Percentiles rank a stretch among this genome's conserved stretches.
Conservation (phyloP, 2,113 vertebrate species). For the Aplodontia rufa region DNA sequence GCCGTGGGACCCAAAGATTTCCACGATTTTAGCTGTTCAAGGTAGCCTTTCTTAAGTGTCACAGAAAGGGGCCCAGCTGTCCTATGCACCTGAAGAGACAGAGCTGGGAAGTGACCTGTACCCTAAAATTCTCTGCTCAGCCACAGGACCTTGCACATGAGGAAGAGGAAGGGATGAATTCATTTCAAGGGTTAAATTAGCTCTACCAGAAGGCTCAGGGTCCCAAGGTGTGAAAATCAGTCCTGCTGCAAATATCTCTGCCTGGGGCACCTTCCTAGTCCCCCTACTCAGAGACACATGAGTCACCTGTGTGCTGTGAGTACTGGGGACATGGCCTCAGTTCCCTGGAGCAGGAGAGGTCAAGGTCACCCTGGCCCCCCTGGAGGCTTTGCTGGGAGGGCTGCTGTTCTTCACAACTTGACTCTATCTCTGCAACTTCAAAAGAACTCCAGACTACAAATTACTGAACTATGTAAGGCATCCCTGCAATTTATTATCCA, state of each 20-base stretch:
- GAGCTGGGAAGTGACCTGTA: accelerated
- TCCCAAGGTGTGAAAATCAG: neutral
- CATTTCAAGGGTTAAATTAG: neutral
- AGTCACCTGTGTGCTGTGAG: neutral
- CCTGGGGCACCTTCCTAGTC: neutral
- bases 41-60: neutral
- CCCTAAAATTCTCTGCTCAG: too few relatives aligned
- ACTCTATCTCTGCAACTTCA: neutral
- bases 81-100: accelerated
- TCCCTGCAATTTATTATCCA: neutral
- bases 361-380: neutral
- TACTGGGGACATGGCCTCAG: neutral
- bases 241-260: neutral
- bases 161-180: neutral
- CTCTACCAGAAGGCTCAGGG: neutral
- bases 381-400: neutral
- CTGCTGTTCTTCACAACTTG: neutral
- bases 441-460: neutral
- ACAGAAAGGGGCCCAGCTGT: neutral
- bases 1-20: too few relatives aligned
- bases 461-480: neutral
- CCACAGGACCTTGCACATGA: neutral
- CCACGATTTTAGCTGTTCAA: too few relatives aligned
- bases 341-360: neutral
- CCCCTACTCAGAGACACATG: neutral